Evolutionary conservation across 2,113 vertebrate genomes (phyloP), one percentile per base, ranked within the genome.

Genomic region (Dipodomys stephensi): DNA sequence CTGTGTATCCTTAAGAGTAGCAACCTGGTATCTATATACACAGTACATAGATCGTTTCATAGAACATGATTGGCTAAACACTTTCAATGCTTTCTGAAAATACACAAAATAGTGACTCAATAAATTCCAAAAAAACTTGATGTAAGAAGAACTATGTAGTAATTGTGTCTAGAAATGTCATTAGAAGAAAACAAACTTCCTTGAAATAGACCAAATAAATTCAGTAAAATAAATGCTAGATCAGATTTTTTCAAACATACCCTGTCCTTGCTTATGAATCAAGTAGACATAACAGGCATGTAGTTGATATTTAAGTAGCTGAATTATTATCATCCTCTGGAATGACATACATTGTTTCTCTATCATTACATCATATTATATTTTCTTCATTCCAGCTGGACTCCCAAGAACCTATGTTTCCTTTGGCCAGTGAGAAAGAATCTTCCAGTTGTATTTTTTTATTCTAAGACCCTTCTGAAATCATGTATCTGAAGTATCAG

Each of bases 401-500:
- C 77, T 92, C 82, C 20, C 83, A 39, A 81, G 39, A 81, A 68
- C 35, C 6, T 77, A 90, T 87, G 62, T 12, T 22, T 87, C 88
- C 9, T 8, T 30, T 85, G 35, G 19, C 62, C 94, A 94, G 74
- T 93, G 23, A 85, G 46, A 89, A 94, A 6, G 0, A 83, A 25
- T 39, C 30, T 83, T 93, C 82, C 10, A 23, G 49, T 39, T 49
- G 0, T 46, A 64, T 53, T 67, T 68, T 44, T 91, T 62, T 11
- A 88, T 93, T 94, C 87, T 88, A 93, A 87, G 8, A 79, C 4
- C 69, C 53, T 94, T 96, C 62, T 57, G 82, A 96, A 97, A 94
- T 95, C 65, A 95, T 90, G 84, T 95, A 95, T 96, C 73, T 84
- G 78, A 96, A 95, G 95, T 93, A 83, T 44, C 9, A 89, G 84